These are phyloP conservation scores for Epinotia demarniana DNA, from an alignment of 2,888 invertebrate genomes.

Conservation along the genomic window DNA sequence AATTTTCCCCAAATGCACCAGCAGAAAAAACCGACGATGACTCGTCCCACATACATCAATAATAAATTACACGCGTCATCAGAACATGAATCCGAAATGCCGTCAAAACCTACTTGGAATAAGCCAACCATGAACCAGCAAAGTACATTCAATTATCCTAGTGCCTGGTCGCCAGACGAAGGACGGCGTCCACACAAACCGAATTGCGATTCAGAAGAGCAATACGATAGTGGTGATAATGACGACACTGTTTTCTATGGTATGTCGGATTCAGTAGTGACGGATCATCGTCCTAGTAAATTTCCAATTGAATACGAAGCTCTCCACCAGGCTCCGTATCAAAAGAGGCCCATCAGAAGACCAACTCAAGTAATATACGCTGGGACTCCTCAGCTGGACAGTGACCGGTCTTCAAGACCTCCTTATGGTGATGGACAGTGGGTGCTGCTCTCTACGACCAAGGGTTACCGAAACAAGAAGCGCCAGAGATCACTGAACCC, in stretches of 20 bases:
- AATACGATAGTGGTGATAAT: constrained; percentile 50
- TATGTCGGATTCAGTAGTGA: constrained; percentile 75
- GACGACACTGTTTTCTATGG: constrained; percentile 73
- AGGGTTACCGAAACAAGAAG: constrained; percentile 87
- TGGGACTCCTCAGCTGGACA: constrained; percentile 70
- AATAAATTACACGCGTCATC: constrained; percentile 70
- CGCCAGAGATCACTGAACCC: constrained; percentile 73
- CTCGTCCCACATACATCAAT: constrained; percentile 73
- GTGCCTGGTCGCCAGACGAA: constrained; percentile 75
- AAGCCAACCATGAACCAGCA: constrained; percentile 60
- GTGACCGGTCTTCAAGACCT: constrained; percentile 85
- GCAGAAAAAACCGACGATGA: constrained; percentile 68
- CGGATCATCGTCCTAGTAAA: constrained; percentile 78
- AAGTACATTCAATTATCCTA: constrained; percentile 60
- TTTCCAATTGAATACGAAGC: constrained; percentile 80
- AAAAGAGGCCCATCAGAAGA: constrained; percentile 71
- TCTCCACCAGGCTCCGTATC: constrained; percentile 66
- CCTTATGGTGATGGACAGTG: constrained; percentile 89
- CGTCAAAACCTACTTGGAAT: constrained; percentile 74
- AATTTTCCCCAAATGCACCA: constrained; percentile 54
- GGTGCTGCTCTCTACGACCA: constrained; percentile 91
- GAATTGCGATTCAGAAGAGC: constrained; percentile 73
- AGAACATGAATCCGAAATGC: constrained; percentile 72
- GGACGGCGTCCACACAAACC: constrained; percentile 74
- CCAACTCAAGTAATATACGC: constrained; percentile 82